A percentile compares a stretch with the other conserved stretches of the same genome.
These are phyloP conservation scores for Nibea albiflora DNA, from an alignment of 2,113 vertebrate genomes.

Conservation along the genomic window DNA sequence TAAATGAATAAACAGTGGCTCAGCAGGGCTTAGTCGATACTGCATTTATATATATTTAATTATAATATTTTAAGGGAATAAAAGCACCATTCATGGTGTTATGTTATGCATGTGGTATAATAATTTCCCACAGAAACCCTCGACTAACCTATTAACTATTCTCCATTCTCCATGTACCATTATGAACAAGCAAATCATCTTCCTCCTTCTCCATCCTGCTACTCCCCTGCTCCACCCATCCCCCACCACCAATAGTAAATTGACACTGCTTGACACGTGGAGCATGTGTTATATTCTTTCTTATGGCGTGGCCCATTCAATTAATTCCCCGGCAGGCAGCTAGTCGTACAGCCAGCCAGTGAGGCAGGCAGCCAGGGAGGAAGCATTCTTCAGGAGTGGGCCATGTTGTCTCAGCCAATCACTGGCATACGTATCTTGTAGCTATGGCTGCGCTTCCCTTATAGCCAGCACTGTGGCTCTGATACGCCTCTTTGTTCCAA, in stretches of 20 bases:
- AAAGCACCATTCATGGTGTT: not conserved
- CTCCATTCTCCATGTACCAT: conserved; percentile 37
- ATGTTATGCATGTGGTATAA: not conserved
- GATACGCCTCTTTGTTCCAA: conserved; percentile 63
- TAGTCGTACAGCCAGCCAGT: conserved; percentile 33
- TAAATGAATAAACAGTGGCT: no score
- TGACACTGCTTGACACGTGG: conserved; percentile 62
- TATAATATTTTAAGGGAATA: not conserved
- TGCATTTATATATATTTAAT: no score
- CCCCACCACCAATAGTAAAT: conserved; percentile 57
- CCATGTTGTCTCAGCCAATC: conserved; percentile 35
- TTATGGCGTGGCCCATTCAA: conserved; percentile 62
- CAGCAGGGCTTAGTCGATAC: no score
- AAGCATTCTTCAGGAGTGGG: conserved; percentile 51
- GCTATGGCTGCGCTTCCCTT: conserved; percentile 35
- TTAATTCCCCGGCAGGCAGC: conserved; percentile 67
- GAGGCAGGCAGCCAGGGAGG: conserved; percentile 52
- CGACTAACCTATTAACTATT: conserved; percentile 5
- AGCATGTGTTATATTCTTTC: conserved; percentile 70
- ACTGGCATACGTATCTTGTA: conserved; percentile 22
- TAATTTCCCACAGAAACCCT: conserved; percentile 9
- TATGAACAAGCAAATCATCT: conserved; percentile 30
- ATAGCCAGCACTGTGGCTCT: conserved; percentile 27
- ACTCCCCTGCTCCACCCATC: conserved; percentile 19
- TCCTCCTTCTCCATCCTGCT: conserved; percentile 33